phyloP scores from a whole-genome alignment of 1,140 invertebrate species.

The Drosophila subobscura region DNA sequence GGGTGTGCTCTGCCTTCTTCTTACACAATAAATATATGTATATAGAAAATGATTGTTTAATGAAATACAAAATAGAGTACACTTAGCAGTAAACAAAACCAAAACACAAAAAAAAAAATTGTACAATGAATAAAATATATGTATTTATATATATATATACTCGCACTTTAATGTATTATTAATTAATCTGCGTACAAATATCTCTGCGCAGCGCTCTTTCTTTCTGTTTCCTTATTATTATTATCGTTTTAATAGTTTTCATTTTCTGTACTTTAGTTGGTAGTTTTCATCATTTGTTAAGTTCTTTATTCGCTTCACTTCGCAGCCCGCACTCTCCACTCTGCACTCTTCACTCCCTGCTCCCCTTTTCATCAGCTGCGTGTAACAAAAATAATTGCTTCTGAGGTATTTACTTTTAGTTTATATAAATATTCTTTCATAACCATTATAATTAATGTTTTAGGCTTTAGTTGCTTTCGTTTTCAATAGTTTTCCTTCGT shows the following conservation, averaged over 20 bases:
- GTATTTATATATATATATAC: conserved; percentile 37
- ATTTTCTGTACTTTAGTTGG: conserved; percentile 57
- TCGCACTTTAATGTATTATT: conserved; percentile 23
- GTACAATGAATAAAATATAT: conserved; percentile 60
- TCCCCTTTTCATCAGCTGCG: conserved; percentile 45
- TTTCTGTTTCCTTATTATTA: conserved; percentile 57
- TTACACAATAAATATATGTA: conserved; percentile 5
- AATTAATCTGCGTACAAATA: not conserved
- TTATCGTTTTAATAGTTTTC: conserved; percentile 42
- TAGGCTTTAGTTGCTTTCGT: conserved; percentile 68
- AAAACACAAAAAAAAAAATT: conserved; percentile 45
- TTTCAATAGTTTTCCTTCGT: conserved; percentile 63
- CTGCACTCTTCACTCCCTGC: conserved; percentile 3
- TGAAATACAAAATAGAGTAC: conserved; percentile 54
- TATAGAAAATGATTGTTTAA: conserved; percentile 50
- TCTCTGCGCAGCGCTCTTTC: conserved; percentile 2
- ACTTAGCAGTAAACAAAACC: conserved; percentile 39
- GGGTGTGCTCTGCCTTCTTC: conserved; percentile 24
- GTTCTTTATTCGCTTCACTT: conserved; percentile 52
- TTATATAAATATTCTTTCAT: conserved; percentile 79
- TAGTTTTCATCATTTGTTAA: conserved; percentile 48
- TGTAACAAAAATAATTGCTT: conserved; percentile 83
- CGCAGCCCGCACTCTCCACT: too few species aligned
- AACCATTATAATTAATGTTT: conserved; percentile 67
- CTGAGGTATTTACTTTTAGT: conserved; percentile 81